These are phyloP conservation scores for Temnothorax nylanderi DNA, from an alignment of 1,140 invertebrate species.

Conservation along the genomic window DNA sequence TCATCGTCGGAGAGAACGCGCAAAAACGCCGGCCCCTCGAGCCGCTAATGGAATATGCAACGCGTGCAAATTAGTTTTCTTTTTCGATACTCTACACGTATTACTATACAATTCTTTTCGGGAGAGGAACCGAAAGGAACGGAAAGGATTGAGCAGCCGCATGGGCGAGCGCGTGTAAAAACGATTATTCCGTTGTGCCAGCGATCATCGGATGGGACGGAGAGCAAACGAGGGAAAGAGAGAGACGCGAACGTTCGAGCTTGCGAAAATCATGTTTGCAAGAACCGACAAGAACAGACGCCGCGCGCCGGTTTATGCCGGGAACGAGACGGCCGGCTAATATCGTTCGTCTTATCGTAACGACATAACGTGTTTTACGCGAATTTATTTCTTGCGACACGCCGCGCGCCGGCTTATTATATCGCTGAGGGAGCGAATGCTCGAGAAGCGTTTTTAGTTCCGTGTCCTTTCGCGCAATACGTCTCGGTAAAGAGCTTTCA, in stretches of 20 bases:
- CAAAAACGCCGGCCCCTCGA: background rate
- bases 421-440: conserved; percentile 20
- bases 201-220: background rate
- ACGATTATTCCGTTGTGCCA: conserved; percentile 51
- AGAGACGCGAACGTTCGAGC: background rate
- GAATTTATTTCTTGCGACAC: conserved; percentile 51
- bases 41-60: conserved; percentile 62
- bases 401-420: conserved; percentile 32
- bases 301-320: conserved; percentile 26
- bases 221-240: conserved; percentile 7
- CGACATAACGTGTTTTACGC: conserved; percentile 30
- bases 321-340: conserved; percentile 11
- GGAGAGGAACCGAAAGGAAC: background rate
- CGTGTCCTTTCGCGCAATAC: conserved; percentile 37
- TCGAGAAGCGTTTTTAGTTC: conserved; percentile 39
- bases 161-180: conserved; percentile 22
- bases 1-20: background rate
- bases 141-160: background rate
- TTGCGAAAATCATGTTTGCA: conserved; percentile 29
- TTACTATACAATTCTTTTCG: conserved; percentile 2
- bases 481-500: conserved; percentile 52
- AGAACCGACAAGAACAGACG: conserved; percentile 28
- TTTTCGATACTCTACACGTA: background rate
- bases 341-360: conserved; percentile 43
- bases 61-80: conserved; percentile 14